phyloP scores from a whole-genome alignment of 35 echinoderm and acorn worm species.

The Antedon bifida region DNA sequence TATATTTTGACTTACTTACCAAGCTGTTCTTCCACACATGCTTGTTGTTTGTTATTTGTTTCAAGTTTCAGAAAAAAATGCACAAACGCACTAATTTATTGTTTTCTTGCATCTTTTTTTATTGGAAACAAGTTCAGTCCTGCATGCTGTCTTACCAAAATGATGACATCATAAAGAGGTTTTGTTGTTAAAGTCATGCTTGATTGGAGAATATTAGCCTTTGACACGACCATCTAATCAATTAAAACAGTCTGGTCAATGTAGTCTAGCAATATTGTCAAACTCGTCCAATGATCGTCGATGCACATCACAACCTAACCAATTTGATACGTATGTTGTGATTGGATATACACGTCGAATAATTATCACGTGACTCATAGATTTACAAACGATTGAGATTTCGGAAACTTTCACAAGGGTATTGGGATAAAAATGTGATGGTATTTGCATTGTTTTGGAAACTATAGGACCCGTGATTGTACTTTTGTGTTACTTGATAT shows the following conservation, averaged over 20 bases:
- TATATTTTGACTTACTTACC: too few relatives aligned
- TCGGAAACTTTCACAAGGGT: neutral
- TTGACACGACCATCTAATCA: neutral
- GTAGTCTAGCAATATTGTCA: neutral
- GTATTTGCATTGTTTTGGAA: neutral
- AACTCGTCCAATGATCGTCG: neutral
- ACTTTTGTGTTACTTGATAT: neutral
- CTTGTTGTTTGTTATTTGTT: neutral
- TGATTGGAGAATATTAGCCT: neutral
- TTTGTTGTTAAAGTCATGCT: neutral
- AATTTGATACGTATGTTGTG: neutral
- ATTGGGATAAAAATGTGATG: neutral
- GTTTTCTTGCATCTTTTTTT: too few relatives aligned
- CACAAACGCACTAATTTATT: too few relatives aligned
- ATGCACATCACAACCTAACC: neutral
- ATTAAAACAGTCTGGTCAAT: neutral
- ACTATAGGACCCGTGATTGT: neutral
- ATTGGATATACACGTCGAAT: neutral
- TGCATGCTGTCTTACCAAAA: neutral
- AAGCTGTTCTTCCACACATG: constrained; percentile 53
- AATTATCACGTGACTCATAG: neutral
- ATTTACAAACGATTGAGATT: neutral
- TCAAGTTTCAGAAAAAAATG: too few relatives aligned
- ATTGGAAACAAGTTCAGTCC: neutral
- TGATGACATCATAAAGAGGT: neutral